Percentiles rank a stretch among this genome's conserved stretches.
These are phyloP conservation scores for Nematostella vectensis DNA, from an alignment of 92 coral and sea anemone genomes.

Conservation along the genomic window DNA sequence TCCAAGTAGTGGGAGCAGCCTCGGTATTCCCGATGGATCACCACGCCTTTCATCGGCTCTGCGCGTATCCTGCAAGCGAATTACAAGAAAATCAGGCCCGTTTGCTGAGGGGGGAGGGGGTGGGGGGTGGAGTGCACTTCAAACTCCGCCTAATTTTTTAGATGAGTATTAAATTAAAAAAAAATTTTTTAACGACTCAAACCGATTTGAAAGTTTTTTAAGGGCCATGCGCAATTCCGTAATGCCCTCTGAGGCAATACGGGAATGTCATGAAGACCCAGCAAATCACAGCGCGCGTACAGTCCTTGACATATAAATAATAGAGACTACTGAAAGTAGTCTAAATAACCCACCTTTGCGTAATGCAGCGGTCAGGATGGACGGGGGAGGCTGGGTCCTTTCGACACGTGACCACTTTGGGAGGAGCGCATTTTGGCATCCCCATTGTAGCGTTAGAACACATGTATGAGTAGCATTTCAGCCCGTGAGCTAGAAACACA, in stretches of 20 bases:
- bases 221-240: too few species aligned
- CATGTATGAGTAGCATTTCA: slow-evolving; percentile 25
- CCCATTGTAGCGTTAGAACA: slow-evolving; percentile 20
- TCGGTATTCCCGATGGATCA: slow-evolving; percentile 14
- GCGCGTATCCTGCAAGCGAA: slow-evolving; percentile 3
- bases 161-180: too few species aligned
- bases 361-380: slow-evolving; percentile 29
- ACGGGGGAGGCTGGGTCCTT: slow-evolving; percentile 15
- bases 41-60: slow-evolving; percentile 6
- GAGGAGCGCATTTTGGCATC: slow-evolving; percentile 25
- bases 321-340: too few species aligned
- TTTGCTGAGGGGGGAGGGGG: background rate
- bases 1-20: slow-evolving; percentile 23
- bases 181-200: too few species aligned
- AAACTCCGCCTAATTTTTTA: too few species aligned
- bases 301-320: too few species aligned
- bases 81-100: background rate
- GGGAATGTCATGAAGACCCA: too few species aligned
- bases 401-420: slow-evolving; percentile 20
- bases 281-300: too few species aligned
- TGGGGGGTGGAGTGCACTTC: too few species aligned
- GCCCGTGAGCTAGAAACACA: background rate
- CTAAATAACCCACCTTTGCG: slow-evolving; percentile 32
- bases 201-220: too few species aligned
- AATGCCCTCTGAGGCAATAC: too few species aligned